Conservation (phyloP, 2,888 invertebrate species). For the Pyralis farinalis region DNA sequence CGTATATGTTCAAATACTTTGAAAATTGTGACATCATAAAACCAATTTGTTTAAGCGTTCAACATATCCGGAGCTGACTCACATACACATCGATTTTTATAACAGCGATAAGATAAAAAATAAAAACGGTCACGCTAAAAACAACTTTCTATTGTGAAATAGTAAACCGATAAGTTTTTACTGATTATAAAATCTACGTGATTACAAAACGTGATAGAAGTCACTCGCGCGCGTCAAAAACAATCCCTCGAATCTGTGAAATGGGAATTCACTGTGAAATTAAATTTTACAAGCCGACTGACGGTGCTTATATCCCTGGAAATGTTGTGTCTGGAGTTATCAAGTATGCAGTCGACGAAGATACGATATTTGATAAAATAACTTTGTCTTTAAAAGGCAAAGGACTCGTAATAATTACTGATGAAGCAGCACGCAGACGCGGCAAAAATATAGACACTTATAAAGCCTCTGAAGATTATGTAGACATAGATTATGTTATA, state of each 20-base stretch:
- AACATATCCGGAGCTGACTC: too few relatives aligned
- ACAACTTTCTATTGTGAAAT: too few relatives aligned
- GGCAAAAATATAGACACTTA: slow-evolving; percentile 10
- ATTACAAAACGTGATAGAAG: background rate
- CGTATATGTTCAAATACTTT: too few relatives aligned
- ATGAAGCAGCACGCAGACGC: slow-evolving; percentile 7
- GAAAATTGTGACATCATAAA: too few relatives aligned
- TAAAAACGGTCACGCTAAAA: too few relatives aligned
- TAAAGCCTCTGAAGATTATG: slow-evolving; percentile 22
- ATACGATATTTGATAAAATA: slow-evolving; percentile 30
- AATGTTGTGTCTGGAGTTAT: slow-evolving; percentile 32
- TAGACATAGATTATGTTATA: slow-evolving; percentile 22
- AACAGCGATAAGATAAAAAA: too few relatives aligned
- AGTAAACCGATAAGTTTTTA: background rate
- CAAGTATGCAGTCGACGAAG: slow-evolving; percentile 34
- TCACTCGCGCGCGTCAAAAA: too few relatives aligned
- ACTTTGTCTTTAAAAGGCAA: slow-evolving; percentile 30
- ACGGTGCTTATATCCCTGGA: slow-evolving; percentile 32
- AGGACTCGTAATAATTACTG: slow-evolving; percentile 17
- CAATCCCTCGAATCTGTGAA: too few relatives aligned
- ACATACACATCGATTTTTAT: too few relatives aligned
- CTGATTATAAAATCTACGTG: background rate
- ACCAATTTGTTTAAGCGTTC: too few relatives aligned
- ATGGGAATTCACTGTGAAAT: slow-evolving; percentile 43
- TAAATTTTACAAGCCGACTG: slow-evolving; percentile 27